These are phyloP conservation scores for Neosalanx taihuensis DNA, from an alignment of 2,797 vertebrate species.

Conservation along the genomic window DNA sequence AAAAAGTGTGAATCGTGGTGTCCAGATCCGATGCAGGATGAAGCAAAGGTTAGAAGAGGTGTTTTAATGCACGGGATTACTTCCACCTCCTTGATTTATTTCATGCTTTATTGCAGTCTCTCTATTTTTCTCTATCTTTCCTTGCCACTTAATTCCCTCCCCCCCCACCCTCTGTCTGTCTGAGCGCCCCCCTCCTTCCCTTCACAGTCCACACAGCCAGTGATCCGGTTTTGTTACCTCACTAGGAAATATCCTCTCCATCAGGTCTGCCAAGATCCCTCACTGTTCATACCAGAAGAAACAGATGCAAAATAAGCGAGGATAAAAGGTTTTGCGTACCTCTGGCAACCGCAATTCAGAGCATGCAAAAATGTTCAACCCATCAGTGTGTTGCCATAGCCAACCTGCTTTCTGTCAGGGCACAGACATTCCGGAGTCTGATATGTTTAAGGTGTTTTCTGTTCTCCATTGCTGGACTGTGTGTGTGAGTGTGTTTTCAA, in stretches of 20 bases:
- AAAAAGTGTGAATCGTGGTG: too few species aligned
- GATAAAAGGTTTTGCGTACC: too few species aligned
- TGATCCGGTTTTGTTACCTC: not conserved
- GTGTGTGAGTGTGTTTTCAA: constrained; percentile 3
- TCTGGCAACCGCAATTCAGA: not conserved
- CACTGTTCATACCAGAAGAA: not conserved
- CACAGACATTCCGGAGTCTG: constrained; percentile 18
- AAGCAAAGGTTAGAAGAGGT: not conserved
- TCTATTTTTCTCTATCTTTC: constrained; percentile 8
- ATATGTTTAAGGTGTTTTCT: constrained; percentile 1
- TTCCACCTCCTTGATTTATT: constrained; percentile 18
- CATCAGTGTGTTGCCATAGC: not conserved
- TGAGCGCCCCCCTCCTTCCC: not conserved
- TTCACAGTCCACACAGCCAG: not conserved
- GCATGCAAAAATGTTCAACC: not conserved
- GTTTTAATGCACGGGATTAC: not conserved
- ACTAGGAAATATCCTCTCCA: not conserved
- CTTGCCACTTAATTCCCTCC: not conserved
- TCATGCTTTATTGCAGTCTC: constrained; percentile 21
- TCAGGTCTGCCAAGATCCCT: not conserved
- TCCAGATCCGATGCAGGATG: too few species aligned
- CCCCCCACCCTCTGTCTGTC: not conserved
- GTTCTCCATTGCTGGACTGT: not conserved
- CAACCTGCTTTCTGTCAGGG: constrained; percentile 32
- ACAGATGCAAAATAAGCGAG: too few species aligned